A percentile compares a stretch with the other conserved stretches of the same genome.
These are phyloP conservation scores for Xestoiulus laeticollis DNA, from an alignment of 2,888 invertebrate genomes.

Conservation along the genomic window DNA sequence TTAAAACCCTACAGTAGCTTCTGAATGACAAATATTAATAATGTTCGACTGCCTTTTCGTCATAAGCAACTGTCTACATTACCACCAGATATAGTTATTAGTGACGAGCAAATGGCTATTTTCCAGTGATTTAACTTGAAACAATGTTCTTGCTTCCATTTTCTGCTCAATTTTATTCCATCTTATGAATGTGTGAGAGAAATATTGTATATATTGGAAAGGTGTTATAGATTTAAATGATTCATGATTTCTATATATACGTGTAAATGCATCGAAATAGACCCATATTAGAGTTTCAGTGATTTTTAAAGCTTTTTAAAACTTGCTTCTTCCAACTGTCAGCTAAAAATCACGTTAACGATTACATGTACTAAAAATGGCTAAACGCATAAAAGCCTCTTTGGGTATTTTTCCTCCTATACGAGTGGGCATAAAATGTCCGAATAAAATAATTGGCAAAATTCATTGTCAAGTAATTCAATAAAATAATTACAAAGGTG, in stretches of 20 bases:
- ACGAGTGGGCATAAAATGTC: background rate
- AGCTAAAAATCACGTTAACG: background rate
- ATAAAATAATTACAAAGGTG: constrained; percentile 15
- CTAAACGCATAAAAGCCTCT: background rate
- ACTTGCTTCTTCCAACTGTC: background rate
- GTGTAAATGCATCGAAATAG: background rate
- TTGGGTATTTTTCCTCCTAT: background rate
- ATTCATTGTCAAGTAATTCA: background rate
- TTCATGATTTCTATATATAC: background rate
- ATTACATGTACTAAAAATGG: background rate
- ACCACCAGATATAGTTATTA: too few species aligned
- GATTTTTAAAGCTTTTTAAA: background rate
- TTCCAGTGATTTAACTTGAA: background rate
- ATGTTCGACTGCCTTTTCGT: too few species aligned
- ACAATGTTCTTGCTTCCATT: background rate
- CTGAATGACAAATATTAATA: too few species aligned
- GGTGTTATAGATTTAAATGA: background rate
- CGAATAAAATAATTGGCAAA: background rate
- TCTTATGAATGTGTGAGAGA: background rate
- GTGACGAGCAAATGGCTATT: background rate
- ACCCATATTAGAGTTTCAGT: background rate
- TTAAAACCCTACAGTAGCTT: too few species aligned
- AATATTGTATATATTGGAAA: background rate
- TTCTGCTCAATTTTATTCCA: background rate
- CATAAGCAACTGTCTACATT: too few species aligned